Percentiles rank a stretch among this genome's conserved stretches.
phyloP scores from a whole-genome alignment of 92 coral and sea anemone species.

The Nematostella vectensis region DNA sequence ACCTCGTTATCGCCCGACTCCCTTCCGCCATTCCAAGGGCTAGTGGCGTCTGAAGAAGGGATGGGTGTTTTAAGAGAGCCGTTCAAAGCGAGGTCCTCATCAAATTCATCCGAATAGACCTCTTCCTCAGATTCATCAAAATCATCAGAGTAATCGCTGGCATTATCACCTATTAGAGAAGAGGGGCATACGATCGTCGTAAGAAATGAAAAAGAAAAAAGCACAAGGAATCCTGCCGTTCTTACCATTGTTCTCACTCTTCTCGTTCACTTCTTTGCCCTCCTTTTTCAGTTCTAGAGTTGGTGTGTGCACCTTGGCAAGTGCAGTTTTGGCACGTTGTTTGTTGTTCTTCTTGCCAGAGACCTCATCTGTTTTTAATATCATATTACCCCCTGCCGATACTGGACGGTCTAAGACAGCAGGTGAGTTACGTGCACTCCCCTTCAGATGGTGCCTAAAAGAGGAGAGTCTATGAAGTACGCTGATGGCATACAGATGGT shows the following conservation, averaged over 20 bases:
- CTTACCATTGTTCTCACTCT: no score
- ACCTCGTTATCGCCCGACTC: slow-evolving; percentile 21
- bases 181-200: no score
- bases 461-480: no score
- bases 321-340: slow-evolving; percentile 1
- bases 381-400: background rate
- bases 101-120: slow-evolving; percentile 77
- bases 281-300: no score
- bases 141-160: slow-evolving; percentile 83
- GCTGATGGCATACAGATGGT: no score
- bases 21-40: slow-evolving; percentile 8
- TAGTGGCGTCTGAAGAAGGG: slow-evolving; percentile 15
- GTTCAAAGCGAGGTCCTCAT: slow-evolving; percentile 43
- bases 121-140: slow-evolving; percentile 79
- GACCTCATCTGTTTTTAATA: background rate
- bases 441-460: background rate
- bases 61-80: slow-evolving; percentile 47
- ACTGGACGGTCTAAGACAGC: background rate
- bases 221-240: no score
- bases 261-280: no score
- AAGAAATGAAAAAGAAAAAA: no score
- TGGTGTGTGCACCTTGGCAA: no score
- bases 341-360: background rate
- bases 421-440: background rate
- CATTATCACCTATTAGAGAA: no score